phyloP scores from a whole-genome alignment of 2,797 vertebrate genomes.

The Sitta carolinensis region DNA sequence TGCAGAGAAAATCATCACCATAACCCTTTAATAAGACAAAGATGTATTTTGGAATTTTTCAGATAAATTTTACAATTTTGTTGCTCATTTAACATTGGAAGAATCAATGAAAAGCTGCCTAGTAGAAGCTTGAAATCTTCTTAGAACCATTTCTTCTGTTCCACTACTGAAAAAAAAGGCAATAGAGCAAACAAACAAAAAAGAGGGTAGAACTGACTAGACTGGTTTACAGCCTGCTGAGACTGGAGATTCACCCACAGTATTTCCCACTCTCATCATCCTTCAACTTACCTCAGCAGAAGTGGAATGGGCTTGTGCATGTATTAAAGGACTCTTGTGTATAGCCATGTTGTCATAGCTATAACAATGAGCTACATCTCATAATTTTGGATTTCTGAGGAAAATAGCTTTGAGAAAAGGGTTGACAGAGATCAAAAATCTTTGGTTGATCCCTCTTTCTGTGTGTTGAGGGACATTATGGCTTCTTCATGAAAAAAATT shows the following conservation, averaged over 20 bases:
- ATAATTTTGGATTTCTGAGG: neutral
- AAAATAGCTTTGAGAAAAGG: neutral
- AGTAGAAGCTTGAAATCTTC: neutral
- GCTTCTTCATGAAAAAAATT: neutral
- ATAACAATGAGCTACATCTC: neutral
- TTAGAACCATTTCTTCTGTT: neutral
- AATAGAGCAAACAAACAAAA: rapidly evolving
- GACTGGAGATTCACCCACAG: neutral
- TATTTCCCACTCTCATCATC: neutral
- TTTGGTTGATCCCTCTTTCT: neutral
- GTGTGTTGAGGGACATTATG: neutral
- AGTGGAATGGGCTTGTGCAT: neutral
- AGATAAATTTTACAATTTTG: neutral
- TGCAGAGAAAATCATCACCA: neutral
- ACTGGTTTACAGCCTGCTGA: neutral
- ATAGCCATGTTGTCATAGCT: neutral
- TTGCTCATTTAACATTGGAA: neutral
- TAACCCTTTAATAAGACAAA: neutral
- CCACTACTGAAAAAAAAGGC: neutral
- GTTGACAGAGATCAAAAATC: neutral
- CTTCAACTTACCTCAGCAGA: neutral
- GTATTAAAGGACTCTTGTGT: neutral
- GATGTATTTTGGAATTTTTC: neutral
- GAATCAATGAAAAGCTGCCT: neutral
- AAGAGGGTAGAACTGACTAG: neutral